phyloP scores from a whole-genome alignment of 2,113 vertebrate genomes.

The Coturnix japonica region DNA sequence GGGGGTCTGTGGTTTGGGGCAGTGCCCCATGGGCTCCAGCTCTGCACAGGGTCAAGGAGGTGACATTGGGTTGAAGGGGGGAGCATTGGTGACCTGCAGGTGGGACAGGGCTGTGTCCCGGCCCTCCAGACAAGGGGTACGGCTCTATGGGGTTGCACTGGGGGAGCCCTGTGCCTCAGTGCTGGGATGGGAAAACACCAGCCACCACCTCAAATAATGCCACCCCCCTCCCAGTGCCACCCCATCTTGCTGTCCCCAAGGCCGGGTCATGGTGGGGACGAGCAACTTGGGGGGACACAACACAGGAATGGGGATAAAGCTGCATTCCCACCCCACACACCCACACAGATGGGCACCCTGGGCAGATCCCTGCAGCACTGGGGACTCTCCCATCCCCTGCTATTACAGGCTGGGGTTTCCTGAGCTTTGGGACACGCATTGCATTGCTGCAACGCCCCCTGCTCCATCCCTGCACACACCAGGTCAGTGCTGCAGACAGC shows the following conservation, averaged over 20 bases:
- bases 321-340: neutral
- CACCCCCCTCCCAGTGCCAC: neutral
- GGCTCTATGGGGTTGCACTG: neutral
- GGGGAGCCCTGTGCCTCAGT: neutral
- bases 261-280: no score
- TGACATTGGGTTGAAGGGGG: neutral
- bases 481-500: neutral
- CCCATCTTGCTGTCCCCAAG: neutral
- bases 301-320: neutral
- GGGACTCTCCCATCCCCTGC: conserved; percentile 41
- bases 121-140: neutral
- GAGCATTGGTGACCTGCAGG: neutral
- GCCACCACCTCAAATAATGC: neutral
- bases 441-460: neutral
- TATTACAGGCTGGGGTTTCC: neutral
- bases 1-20: neutral
- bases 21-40: neutral
- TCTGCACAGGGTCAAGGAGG: neutral
- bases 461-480: neutral
- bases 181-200: neutral
- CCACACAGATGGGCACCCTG: neutral
- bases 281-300: neutral
- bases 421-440: neutral
- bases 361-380: neutral
- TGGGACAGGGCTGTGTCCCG: neutral